Evolutionary conservation across 2,888 invertebrate species (phyloP).

Genomic region (Corbicula japonica): DNA sequence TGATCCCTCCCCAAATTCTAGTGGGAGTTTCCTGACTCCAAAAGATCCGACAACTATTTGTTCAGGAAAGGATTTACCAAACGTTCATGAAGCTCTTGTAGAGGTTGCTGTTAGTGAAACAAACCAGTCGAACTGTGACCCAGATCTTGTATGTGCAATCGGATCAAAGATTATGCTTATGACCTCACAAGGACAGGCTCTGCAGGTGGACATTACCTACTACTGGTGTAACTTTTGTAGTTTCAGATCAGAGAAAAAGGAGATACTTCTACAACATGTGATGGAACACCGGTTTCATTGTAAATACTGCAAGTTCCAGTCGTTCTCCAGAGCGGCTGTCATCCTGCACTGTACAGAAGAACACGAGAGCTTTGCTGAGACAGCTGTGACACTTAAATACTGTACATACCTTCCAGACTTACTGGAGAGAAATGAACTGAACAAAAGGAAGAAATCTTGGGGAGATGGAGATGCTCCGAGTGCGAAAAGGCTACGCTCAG

Average conservation of each 20-base stretch:
- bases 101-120: constrained; percentile 68
- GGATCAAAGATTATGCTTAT: constrained; percentile 71
- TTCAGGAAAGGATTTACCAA: constrained; percentile 63
- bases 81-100: constrained; percentile 71
- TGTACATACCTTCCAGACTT: constrained; percentile 77
- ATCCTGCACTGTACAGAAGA: constrained; percentile 74
- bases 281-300: constrained; percentile 81
- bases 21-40: constrained; percentile 65
- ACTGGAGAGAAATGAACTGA: constrained; percentile 50
- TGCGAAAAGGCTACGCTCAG: constrained; percentile 20
- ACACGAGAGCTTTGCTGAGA: constrained; percentile 74
- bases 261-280: constrained; percentile 73
- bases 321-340: constrained; percentile 79
- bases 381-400: constrained; percentile 70
- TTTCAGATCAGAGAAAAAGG: constrained; percentile 72
- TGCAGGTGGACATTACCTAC: constrained; percentile 73
- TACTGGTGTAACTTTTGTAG: constrained; percentile 83
- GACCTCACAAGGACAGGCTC: constrained; percentile 64
- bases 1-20: background rate
- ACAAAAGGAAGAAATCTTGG: constrained; percentile 25
- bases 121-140: constrained; percentile 61
- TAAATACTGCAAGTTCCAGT: constrained; percentile 78
- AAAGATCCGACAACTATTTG: constrained; percentile 71
- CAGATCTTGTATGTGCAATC: constrained; percentile 79
- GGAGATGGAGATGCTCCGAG: constrained; percentile 17